phyloP scores from a whole-genome alignment of 1,140 invertebrate genomes.

The Acromyrmex heyeri region DNA sequence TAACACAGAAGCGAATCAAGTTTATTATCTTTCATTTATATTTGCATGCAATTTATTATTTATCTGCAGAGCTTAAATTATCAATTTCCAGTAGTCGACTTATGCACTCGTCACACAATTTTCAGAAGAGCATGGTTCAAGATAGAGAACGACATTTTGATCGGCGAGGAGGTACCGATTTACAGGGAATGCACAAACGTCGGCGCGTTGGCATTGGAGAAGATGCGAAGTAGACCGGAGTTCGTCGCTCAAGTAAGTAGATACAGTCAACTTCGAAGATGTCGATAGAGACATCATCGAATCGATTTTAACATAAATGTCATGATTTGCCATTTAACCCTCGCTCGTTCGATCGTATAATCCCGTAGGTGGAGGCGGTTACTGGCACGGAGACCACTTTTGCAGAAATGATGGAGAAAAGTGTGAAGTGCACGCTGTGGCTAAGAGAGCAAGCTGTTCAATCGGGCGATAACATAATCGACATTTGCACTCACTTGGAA shows the following conservation, averaged over 20 bases:
- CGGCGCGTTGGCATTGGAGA: slow-evolving; percentile 57
- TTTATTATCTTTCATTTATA: not conserved
- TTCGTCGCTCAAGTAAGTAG: slow-evolving; percentile 63
- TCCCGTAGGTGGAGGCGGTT: slow-evolving; percentile 47
- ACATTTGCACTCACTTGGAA: slow-evolving; percentile 84
- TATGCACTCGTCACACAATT: not conserved
- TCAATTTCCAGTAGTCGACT: not conserved
- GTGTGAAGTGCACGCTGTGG: slow-evolving; percentile 60
- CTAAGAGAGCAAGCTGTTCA: slow-evolving; percentile 80
- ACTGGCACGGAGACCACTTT: slow-evolving; percentile 45
- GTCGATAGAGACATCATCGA: not conserved
- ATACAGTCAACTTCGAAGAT: slow-evolving; percentile 12
- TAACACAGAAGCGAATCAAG: not conserved
- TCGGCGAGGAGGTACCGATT: slow-evolving; percentile 47
- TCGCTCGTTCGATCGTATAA: slow-evolving; percentile 13
- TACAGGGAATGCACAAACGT: slow-evolving; percentile 45
- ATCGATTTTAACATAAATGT: slow-evolving; percentile 47
- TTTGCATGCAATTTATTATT: not conserved
- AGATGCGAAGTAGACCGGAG: slow-evolving; percentile 41
- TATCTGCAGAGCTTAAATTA: not conserved
- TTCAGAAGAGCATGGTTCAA: slow-evolving; percentile 13
- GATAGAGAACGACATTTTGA: slow-evolving; percentile 58
- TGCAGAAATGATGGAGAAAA: slow-evolving; percentile 60
- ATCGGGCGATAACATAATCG: slow-evolving; percentile 82
- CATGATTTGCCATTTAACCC: slow-evolving; percentile 14